Percentiles rank a stretch among this genome's conserved stretches.
phyloP scores from a whole-genome alignment of 2,888 invertebrate genomes.

The Eurois occulta region DNA sequence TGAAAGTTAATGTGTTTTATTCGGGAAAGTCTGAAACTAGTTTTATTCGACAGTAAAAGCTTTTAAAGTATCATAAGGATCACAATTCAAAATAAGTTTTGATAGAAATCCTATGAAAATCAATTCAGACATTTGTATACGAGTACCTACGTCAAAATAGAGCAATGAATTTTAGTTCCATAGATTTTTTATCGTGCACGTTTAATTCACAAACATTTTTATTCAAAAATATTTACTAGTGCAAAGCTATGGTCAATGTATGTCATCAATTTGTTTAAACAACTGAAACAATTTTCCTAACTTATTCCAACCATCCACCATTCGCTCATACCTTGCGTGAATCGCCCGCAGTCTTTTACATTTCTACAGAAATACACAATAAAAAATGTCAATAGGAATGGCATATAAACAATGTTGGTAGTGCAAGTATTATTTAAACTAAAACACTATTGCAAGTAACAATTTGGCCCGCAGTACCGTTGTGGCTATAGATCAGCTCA shows the following conservation, averaged over 20 bases:
- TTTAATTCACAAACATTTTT: neutral
- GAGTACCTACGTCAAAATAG: neutral
- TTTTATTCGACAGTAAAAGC: neutral
- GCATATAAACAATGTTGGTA: slow-evolving; percentile 60
- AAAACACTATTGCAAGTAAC: slow-evolving; percentile 86
- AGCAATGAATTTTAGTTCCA: neutral
- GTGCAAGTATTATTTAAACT: slow-evolving; percentile 75
- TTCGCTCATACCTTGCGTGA: slow-evolving; percentile 37
- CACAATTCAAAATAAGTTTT: too few species aligned
- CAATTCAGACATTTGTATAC: neutral
- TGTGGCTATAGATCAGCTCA: slow-evolving; percentile 88
- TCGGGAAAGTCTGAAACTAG: neutral
- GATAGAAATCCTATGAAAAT: too few species aligned
- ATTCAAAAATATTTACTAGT: neutral
- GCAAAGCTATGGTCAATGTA: neutral
- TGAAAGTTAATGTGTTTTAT: neutral
- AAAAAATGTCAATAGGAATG: slow-evolving; percentile 62
- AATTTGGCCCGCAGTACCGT: slow-evolving; percentile 89
- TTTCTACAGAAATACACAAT: slow-evolving; percentile 33
- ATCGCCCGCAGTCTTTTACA: slow-evolving; percentile 12
- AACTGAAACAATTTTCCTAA: neutral
- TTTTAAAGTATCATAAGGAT: neutral
- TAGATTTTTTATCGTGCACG: neutral
- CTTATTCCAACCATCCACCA: slow-evolving; percentile 1
- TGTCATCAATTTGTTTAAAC: neutral